Evolutionary conservation across 2,888 invertebrate species (phyloP).

Genomic region (Liposcelis brunnea): DNA sequence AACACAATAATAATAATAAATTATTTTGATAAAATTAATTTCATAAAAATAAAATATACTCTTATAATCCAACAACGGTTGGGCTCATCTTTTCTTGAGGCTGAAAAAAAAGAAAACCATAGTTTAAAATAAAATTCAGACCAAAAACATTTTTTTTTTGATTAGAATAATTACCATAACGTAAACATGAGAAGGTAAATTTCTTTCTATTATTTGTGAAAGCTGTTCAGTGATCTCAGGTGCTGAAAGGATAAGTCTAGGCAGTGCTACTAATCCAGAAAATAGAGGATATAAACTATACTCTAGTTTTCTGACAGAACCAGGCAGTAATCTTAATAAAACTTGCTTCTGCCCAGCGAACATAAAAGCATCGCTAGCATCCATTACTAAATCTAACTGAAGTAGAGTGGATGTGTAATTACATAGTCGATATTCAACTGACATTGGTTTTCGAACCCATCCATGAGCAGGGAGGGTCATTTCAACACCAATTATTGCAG

Average conservation of each 20-base stretch:
- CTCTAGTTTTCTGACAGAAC: slow-evolving; percentile 39
- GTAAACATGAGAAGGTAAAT: slow-evolving; percentile 44
- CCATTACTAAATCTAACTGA: slow-evolving; percentile 55
- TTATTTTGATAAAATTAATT: too few relatives aligned
- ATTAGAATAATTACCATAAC: slow-evolving; percentile 50
- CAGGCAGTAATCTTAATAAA: slow-evolving; percentile 34
- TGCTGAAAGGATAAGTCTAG: slow-evolving; percentile 33
- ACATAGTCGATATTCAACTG: slow-evolving; percentile 49
- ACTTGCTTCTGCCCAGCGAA: slow-evolving; percentile 88
- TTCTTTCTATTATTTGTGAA: slow-evolving; percentile 35
- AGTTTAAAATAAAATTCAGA: slow-evolving; percentile 8
- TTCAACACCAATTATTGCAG: slow-evolving; percentile 24
- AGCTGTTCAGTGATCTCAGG: slow-evolving; percentile 25
- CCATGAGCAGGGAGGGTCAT: slow-evolving; percentile 48
- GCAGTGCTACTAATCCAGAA: slow-evolving; percentile 54
- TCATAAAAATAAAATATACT: too few relatives aligned
- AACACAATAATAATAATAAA: too few relatives aligned
- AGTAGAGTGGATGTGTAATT: slow-evolving; percentile 56
- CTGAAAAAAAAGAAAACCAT: slow-evolving; percentile 18
- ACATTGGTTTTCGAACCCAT: slow-evolving; percentile 47
- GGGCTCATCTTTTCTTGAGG: slow-evolving; percentile 22
- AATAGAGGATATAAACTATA: slow-evolving; percentile 68
- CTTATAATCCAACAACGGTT: background rate
- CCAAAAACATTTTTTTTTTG: slow-evolving; percentile 14
- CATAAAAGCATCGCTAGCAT: slow-evolving; percentile 82